Evolutionary conservation across 2,113 vertebrate genomes (phyloP).

Genomic region (Ictalurus furcatus): DNA sequence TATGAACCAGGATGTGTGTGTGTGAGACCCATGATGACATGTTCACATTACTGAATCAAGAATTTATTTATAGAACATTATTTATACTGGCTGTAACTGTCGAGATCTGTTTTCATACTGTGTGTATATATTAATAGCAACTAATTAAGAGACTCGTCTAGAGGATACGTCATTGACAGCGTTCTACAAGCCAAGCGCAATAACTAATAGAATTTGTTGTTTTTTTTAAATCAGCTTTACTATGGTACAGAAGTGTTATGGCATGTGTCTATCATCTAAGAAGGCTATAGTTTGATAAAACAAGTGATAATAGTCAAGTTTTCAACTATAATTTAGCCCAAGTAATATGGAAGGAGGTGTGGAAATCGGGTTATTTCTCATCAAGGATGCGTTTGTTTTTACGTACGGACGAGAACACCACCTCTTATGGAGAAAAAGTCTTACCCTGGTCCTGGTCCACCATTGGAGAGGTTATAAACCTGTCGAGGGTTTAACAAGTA

Average conservation of each 20-base stretch:
- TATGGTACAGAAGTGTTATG: not conserved
- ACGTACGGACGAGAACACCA: too few species aligned
- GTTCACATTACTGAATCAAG: not conserved
- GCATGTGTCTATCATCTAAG: not conserved
- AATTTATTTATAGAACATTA: not conserved
- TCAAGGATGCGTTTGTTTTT: not conserved
- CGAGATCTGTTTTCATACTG: not conserved
- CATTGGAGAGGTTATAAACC: constrained; percentile 84
- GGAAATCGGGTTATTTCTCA: not conserved
- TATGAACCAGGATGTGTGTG: not conserved
- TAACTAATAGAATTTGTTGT: not conserved
- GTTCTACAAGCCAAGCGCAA: not conserved
- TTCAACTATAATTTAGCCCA: not conserved
- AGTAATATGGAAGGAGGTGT: not conserved
- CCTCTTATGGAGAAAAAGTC: not conserved
- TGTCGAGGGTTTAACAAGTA: constrained; percentile 89
- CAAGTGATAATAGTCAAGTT: not conserved
- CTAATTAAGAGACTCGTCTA: not conserved
- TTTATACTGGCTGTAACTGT: not conserved
- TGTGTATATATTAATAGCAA: not conserved
- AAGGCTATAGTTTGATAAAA: not conserved
- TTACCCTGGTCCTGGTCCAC: constrained; percentile 83
- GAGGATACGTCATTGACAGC: not conserved
- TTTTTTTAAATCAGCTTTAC: too few species aligned
- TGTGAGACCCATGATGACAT: not conserved